Evolutionary conservation across 2,888 invertebrate genomes (phyloP).

Genomic region (Clusia tigrina): DNA sequence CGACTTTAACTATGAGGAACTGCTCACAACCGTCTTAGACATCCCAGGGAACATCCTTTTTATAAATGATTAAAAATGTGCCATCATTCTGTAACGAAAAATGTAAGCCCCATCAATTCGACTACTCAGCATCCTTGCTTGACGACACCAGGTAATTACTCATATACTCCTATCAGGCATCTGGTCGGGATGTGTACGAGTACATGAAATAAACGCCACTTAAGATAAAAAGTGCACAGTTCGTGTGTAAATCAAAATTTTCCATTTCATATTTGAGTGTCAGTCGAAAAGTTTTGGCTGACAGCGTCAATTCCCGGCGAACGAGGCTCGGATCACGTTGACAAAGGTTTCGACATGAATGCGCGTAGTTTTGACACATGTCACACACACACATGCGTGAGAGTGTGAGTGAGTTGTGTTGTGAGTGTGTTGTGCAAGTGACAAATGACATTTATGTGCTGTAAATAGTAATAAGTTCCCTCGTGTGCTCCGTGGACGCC

Average conservation of each 20-base stretch:
- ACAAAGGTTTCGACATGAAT: conserved; percentile 62
- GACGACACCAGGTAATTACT: too few species aligned
- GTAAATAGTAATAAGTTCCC: neutral
- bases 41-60: too few species aligned
- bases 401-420: neutral
- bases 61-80: too few species aligned
- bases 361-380: conserved; percentile 57
- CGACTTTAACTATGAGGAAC: too few species aligned
- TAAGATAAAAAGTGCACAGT: neutral
- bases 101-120: too few species aligned
- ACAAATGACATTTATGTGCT: conserved; percentile 32
- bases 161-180: too few species aligned
- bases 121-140: too few species aligned
- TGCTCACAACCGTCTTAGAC: too few species aligned
- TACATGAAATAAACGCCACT: neutral
- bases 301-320: conserved; percentile 2
- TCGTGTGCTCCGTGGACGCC: neutral
- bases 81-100: too few species aligned
- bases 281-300: conserved; percentile 15
- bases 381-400: conserved; percentile 33
- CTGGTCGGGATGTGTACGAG: too few species aligned
- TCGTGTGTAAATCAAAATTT: neutral
- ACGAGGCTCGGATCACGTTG: conserved; percentile 34
- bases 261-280: conserved; percentile 11
- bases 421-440: conserved; percentile 21